Conservation (phyloP, 2,797 vertebrate genomes). For the Ctenosaura bakeri region DNA sequence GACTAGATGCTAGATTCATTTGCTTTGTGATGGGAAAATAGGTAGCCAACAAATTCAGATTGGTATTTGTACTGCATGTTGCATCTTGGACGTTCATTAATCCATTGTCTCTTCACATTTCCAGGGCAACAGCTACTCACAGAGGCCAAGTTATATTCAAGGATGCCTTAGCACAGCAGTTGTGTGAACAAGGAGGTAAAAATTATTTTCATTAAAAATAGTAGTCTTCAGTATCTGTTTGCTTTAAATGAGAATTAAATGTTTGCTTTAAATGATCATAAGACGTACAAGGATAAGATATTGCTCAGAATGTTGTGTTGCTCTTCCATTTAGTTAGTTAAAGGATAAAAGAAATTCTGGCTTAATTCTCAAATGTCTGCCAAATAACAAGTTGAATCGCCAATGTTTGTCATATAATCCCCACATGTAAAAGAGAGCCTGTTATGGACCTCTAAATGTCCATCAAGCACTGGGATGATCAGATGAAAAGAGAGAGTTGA, state of each 20-base stretch:
- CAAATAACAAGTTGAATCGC: not conserved
- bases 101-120: conserved; percentile 62
- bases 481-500: not conserved
- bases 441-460: not conserved
- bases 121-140: conserved; percentile 95
- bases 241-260: conserved; percentile 7
- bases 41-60: not conserved
- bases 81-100: conserved; percentile 42
- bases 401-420: not conserved
- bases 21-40: not conserved
- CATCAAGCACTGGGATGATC: not conserved
- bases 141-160: conserved; percentile 98
- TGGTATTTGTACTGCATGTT: not conserved
- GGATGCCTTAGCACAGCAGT: conserved; percentile 96
- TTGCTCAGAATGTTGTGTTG: conserved; percentile 41
- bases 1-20: not conserved
- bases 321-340: conserved; percentile 21
- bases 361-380: not conserved
- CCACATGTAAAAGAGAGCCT: not conserved
- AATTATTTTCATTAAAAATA: conserved; percentile 33
- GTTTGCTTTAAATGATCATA: conserved; percentile 45
- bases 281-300: not conserved
- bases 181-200: conserved; percentile 99
- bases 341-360: not conserved
- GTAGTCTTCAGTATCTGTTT: conserved; percentile 38